phyloP scores from a whole-genome alignment of 2,797 vertebrate genomes.

The Darevskia mixta region DNA sequence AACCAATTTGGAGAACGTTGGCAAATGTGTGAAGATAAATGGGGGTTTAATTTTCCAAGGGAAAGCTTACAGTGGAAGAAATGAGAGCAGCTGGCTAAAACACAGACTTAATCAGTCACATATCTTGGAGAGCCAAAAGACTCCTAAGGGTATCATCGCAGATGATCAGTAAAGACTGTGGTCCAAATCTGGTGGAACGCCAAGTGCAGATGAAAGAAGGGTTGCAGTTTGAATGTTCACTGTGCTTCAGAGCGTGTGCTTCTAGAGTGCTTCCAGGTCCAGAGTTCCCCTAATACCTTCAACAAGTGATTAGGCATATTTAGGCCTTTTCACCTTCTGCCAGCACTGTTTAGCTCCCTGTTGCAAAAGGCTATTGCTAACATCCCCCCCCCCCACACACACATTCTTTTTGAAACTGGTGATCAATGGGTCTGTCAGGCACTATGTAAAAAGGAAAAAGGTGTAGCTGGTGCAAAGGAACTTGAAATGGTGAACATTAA shows the following conservation, averaged over 20 bases:
- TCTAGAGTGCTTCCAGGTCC: not conserved
- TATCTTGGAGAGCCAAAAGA: not conserved
- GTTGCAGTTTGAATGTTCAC: no score
- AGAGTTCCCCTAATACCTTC: not conserved
- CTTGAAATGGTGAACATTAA: no score
- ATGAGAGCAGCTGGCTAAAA: not conserved
- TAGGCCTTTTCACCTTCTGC: accelerated
- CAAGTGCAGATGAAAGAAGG: not conserved
- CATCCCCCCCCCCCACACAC: no score
- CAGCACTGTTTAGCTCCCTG: not conserved
- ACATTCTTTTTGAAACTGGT: not conserved
- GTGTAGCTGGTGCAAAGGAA: no score
- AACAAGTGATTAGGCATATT: not conserved
- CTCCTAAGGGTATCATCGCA: not conserved
- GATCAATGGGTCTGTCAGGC: not conserved
- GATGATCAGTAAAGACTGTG: not conserved
- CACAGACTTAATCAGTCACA: accelerated
- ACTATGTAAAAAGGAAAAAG: no score
- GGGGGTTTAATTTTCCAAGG: slow-evolving; percentile 16
- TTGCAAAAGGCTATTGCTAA: accelerated
- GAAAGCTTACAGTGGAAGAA: not conserved
- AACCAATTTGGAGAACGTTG: slow-evolving; percentile 25
- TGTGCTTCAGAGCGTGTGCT: not conserved
- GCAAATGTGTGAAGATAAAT: slow-evolving; percentile 17
- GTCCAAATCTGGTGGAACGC: not conserved